phyloP scores from a whole-genome alignment of 1,140 invertebrate species.

The Papilio xuthus region DNA sequence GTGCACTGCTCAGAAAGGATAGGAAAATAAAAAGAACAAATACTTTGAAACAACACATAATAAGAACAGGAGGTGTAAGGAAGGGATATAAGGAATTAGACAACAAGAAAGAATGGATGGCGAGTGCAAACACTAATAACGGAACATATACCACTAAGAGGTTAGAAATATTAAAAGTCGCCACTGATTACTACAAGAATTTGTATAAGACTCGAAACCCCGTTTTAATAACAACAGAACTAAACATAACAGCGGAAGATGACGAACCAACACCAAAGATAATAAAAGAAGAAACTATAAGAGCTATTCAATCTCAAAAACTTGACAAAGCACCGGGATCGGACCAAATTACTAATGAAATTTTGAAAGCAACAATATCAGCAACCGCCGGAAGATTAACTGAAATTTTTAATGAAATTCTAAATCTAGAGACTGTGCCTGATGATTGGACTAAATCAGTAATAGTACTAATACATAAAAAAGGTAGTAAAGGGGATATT shows the following conservation, averaged over 20 bases:
- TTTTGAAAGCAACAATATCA: slow-evolving; percentile 18
- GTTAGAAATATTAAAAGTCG: slow-evolving; percentile 38
- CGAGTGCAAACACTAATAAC: slow-evolving; percentile 29
- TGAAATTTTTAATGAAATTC: slow-evolving; percentile 29
- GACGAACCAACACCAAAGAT: slow-evolving; percentile 38
- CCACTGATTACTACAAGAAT: slow-evolving; percentile 36
- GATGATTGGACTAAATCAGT: slow-evolving; percentile 21
- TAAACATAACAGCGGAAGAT: not conserved
- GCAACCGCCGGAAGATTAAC: slow-evolving; percentile 1
- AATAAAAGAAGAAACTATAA: slow-evolving; percentile 41
- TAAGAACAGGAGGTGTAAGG: slow-evolving; percentile 48
- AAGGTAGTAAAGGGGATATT: not conserved
- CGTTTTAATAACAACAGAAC: not conserved
- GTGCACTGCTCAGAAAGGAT: slow-evolving; percentile 42
- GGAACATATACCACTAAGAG: slow-evolving; percentile 29
- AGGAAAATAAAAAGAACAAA: slow-evolving; percentile 39
- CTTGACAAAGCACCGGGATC: slow-evolving; percentile 38
- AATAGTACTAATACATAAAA: slow-evolving; percentile 18
- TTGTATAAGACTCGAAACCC: slow-evolving; percentile 39
- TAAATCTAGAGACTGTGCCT: not conserved
- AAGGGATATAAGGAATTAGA: slow-evolving; percentile 44
- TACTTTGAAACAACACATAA: slow-evolving; percentile 41
- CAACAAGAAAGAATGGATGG: slow-evolving; percentile 42
- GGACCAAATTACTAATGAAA: slow-evolving; percentile 42
- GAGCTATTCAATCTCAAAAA: slow-evolving; percentile 42